phyloP scores from a whole-genome alignment of 2,113 vertebrate genomes.

The Rhadina sibilatrix region DNA sequence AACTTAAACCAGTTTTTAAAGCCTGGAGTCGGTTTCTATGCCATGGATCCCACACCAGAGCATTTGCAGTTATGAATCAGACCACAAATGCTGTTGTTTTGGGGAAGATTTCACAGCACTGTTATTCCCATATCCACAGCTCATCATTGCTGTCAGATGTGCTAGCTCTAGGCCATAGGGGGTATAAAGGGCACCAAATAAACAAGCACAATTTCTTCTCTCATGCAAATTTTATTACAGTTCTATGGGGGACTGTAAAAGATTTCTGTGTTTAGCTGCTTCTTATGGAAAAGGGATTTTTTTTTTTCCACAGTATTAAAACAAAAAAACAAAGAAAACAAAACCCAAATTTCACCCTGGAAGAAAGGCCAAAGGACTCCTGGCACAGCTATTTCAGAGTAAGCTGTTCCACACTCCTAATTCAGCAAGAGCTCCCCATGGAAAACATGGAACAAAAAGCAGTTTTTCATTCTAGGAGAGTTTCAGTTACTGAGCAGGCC shows the following conservation, averaged over 20 bases:
- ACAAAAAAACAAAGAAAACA: background rate
- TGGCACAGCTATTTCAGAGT: background rate
- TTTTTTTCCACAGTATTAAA: slow-evolving; percentile 23
- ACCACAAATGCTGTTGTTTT: background rate
- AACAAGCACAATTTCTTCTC: slow-evolving; percentile 25
- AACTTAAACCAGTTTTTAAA: background rate
- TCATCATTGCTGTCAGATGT: slow-evolving; percentile 26
- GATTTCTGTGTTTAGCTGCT: background rate
- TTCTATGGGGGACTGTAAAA: background rate
- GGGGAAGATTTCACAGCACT: slow-evolving; percentile 3
- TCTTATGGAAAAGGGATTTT: slow-evolving; percentile 13
- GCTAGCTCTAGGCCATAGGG: background rate
- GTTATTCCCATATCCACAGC: background rate
- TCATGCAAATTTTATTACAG: slow-evolving; percentile 37
- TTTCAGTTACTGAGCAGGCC: background rate
- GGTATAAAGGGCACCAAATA: slow-evolving; percentile 34
- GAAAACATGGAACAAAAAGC: background rate
- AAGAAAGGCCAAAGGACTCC: background rate
- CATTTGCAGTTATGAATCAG: background rate
- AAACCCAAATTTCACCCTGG: background rate
- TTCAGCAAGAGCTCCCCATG: background rate
- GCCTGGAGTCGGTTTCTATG: background rate
- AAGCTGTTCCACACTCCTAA: background rate
- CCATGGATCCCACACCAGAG: background rate
- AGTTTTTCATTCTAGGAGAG: background rate